Conservation (phyloP, 2,113 vertebrate genomes). For the Aythya baeri region DNA sequence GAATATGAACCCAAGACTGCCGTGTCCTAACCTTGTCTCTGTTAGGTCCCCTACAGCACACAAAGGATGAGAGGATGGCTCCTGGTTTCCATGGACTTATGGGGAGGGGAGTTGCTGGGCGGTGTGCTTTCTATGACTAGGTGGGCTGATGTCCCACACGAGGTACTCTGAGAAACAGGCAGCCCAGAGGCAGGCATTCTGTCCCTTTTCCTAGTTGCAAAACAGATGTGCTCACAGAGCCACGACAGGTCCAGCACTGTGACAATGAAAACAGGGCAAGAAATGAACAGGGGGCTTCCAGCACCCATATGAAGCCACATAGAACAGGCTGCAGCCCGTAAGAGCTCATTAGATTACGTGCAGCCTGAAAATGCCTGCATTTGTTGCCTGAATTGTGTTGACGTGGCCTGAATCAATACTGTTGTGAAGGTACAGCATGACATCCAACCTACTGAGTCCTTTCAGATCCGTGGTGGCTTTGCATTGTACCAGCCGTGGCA, state of each 20-base stretch:
- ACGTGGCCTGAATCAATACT: background rate
- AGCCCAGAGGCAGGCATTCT: background rate
- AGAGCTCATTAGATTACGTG: background rate
- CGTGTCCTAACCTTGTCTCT: background rate
- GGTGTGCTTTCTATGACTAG: background rate
- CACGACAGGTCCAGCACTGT: background rate
- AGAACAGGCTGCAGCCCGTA: background rate
- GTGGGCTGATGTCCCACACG: background rate
- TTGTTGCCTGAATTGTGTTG: background rate
- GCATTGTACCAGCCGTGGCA: background rate
- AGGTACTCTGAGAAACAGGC: background rate
- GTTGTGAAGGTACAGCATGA: background rate
- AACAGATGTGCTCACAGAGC: background rate
- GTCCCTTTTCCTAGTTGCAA: background rate
- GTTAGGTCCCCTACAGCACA: accelerated
- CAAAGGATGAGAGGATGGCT: background rate
- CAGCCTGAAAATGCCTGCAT: background rate
- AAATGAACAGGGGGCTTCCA: background rate
- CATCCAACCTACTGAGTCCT: background rate
- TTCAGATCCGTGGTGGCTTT: background rate
- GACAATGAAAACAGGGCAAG: background rate
- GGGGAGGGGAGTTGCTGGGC: no score
- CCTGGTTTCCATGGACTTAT: background rate
- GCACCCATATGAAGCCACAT: background rate
- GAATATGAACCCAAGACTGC: background rate